Evolutionary conservation across 64 coral and sea anemone species (phyloP).

Genomic region (Pocillopora verrucosa): DNA sequence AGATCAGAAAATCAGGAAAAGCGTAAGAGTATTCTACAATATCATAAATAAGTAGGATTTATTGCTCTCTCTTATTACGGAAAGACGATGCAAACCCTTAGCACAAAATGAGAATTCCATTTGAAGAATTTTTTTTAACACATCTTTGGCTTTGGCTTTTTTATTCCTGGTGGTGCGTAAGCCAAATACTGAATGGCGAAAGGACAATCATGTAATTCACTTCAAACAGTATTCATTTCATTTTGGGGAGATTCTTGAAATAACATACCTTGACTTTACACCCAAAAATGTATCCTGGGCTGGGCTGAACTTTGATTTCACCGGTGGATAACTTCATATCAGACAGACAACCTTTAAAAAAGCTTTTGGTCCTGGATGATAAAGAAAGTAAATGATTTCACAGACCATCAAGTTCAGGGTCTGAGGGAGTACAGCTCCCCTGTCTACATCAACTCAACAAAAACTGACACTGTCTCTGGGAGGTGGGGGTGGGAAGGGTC

Average conservation of each 20-base stretch:
- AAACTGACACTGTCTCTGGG: neutral
- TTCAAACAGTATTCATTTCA: neutral
- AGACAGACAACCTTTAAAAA: slow-evolving; percentile 30
- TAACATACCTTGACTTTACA: slow-evolving; percentile 14
- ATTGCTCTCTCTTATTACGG: too few species aligned
- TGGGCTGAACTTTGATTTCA: neutral
- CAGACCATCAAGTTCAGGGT: neutral
- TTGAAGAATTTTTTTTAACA: too few species aligned
- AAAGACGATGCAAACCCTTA: too few species aligned
- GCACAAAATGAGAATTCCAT: too few species aligned
- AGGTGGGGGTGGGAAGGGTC: too few species aligned
- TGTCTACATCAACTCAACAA: too few species aligned
- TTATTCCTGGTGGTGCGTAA: too few species aligned
- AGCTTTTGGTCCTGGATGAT: neutral
- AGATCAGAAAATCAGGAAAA: neutral
- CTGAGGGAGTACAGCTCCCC: too few species aligned
- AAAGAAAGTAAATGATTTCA: neutral
- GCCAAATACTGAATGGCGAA: too few species aligned
- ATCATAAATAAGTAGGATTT: too few species aligned
- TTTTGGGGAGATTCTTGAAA: neutral
- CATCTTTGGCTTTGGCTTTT: too few species aligned
- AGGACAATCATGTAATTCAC: too few species aligned
- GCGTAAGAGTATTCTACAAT: neutral
- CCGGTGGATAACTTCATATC: neutral
- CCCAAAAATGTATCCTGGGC: slow-evolving; percentile 21